These are phyloP conservation scores for Melanchra persicariae DNA, from an alignment of 2,888 invertebrate species.

Conservation along the genomic window DNA sequence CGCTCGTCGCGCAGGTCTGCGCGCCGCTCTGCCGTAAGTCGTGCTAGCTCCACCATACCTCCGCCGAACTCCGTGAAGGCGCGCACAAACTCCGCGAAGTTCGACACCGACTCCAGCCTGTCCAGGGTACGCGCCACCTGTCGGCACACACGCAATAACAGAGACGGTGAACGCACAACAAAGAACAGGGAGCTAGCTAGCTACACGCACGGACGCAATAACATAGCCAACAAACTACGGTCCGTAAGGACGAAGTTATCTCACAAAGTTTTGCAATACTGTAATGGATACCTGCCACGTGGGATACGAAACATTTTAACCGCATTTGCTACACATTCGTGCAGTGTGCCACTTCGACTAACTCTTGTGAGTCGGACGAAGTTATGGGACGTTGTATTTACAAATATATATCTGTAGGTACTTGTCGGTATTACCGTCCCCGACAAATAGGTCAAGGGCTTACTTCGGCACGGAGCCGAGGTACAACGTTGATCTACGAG, in stretches of 20 bases:
- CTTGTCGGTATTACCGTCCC: constrained; percentile 43
- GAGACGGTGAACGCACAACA: constrained; percentile 24
- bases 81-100: constrained; percentile 99
- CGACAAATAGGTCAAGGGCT: constrained; percentile 58
- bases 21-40: constrained; percentile 95
- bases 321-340: constrained; percentile 36
- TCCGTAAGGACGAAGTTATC: constrained; percentile 59
- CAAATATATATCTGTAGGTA: constrained; percentile 40
- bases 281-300: constrained; percentile 39
- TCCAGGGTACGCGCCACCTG: constrained; percentile 95
- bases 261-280: constrained; percentile 56
- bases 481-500: constrained; percentile 56
- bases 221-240: constrained; percentile 29
- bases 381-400: constrained; percentile 28
- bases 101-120: constrained; percentile 96
- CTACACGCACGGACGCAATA: not conserved
- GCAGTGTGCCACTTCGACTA: constrained; percentile 23
- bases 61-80: constrained; percentile 99
- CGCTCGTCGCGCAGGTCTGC: constrained; percentile 98
- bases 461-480: constrained; percentile 38
- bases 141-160: constrained; percentile 60
- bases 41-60: constrained; percentile 99
- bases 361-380: constrained; percentile 2
- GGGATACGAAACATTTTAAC: constrained; percentile 40
- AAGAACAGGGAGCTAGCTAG: not conserved